A percentile compares a stretch with the other conserved stretches of the same genome.
Evolutionary conservation across 2,797 vertebrate species (phyloP).

Genomic region (Alca torda): DNA sequence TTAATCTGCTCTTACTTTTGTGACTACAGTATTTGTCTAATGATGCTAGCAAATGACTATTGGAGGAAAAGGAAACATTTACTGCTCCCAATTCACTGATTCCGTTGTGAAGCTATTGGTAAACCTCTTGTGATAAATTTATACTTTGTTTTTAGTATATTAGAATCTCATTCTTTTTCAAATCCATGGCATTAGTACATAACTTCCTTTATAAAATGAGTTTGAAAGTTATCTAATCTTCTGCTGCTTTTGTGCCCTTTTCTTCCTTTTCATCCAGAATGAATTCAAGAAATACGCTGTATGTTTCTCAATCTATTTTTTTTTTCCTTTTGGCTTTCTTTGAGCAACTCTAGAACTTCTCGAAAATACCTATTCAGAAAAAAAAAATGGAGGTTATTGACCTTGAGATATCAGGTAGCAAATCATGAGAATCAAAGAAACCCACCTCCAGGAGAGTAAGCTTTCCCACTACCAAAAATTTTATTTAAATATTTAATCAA

Average conservation of each 20-base stretch:
- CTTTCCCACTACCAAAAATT: not conserved
- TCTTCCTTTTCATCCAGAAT: not conserved
- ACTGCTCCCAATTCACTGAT: not conserved
- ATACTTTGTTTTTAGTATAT: not conserved
- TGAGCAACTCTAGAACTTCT: not conserved
- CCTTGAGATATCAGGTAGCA: not conserved
- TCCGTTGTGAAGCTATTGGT: not conserved
- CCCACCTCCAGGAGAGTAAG: not conserved
- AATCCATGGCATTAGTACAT: not conserved
- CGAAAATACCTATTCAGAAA: not conserved
- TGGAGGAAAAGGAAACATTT: not conserved
- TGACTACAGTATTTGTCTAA: not conserved
- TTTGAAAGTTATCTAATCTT: not conserved
- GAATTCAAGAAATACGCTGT: not conserved
- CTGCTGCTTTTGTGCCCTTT: not conserved
- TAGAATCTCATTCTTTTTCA: not conserved
- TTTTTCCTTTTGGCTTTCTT: not conserved
- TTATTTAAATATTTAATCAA: not conserved
- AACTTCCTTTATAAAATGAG: not conserved
- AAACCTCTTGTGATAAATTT: not conserved
- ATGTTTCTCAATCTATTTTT: not conserved
- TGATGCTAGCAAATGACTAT: not conserved
- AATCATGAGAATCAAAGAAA: not conserved
- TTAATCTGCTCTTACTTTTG: not conserved
- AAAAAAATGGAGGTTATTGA: not conserved